Evolutionary conservation across 2,113 vertebrate genomes (phyloP).

Genomic region (Monarcha castaneiventris): DNA sequence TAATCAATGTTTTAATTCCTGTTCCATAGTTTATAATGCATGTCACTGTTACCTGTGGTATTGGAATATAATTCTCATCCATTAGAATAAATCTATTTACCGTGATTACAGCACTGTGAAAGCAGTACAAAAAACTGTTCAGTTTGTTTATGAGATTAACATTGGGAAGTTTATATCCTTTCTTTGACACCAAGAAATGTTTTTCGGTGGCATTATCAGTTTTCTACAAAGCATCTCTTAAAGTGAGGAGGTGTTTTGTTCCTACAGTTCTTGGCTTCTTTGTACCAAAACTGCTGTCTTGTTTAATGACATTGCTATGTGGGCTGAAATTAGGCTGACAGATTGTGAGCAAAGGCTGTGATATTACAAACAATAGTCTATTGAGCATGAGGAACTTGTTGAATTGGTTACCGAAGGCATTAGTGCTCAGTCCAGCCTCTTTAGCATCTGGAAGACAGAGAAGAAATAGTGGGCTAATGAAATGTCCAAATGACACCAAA

Average conservation of each 20-base stretch:
- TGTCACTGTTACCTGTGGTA: slow-evolving; percentile 1
- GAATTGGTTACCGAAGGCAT: slow-evolving; percentile 38
- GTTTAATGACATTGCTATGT: slow-evolving; percentile 52
- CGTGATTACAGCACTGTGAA: neutral
- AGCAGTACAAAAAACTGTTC: neutral
- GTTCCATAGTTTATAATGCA: neutral
- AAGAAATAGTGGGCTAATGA: neutral
- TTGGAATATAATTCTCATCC: neutral
- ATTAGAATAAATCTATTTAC: neutral
- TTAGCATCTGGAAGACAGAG: slow-evolving; percentile 42
- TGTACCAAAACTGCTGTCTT: slow-evolving; percentile 13
- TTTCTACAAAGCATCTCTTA: neutral
- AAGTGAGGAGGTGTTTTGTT: neutral
- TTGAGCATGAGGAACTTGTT: slow-evolving; percentile 41
- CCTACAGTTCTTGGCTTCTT: slow-evolving; percentile 22
- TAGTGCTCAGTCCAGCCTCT: neutral
- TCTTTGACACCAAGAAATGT: neutral
- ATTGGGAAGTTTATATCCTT: neutral
- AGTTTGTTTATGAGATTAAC: neutral
- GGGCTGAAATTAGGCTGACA: slow-evolving; percentile 57
- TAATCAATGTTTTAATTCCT: slow-evolving; percentile 31
- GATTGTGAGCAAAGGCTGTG: slow-evolving; percentile 54
- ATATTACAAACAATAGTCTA: slow-evolving; percentile 52
- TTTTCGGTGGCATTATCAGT: neutral
- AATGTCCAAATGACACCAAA: slow-evolving; percentile 1